Evolutionary conservation across 2,888 invertebrate genomes (phyloP), one percentile per base, ranked within the genome.

Genomic region (Epicampocera succincta): DNA sequence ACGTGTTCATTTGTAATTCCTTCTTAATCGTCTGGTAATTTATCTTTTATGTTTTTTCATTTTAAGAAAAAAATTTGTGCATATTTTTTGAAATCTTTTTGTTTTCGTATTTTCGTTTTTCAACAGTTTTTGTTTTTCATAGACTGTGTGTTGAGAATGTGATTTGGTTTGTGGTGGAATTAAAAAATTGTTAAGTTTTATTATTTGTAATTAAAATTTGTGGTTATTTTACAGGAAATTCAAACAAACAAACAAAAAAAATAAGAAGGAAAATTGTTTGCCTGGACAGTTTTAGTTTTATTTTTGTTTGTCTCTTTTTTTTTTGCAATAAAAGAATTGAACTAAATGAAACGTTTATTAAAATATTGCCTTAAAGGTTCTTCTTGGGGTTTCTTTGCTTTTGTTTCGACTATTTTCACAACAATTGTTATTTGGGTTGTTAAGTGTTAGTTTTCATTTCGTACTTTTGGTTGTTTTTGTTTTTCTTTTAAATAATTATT

Each of bases 61-160:
- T 63, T 56, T n/a, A 68, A 68, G 78, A 58, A 66, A 73, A 79
- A 72, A 73, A 73, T 79, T 73, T 79, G 72, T 79, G 72, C 78
- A 79, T 60, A 46, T 56, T 61, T 63, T 61, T 65, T 56, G 21
- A 19, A 25, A 25, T 15, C 5, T 33, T 25, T 50, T 42, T 29
- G 11, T 54, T 40, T 44, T 21, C 4, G 2, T 50, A 9, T 61
- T 54, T 15, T 2, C 19, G 15, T 29, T 42, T 38, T 52, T 50
- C 19, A 15, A n/a, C 38, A 17, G 44, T 65, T n/a, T n/a, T n/a
- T n/a, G n/a, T n/a, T n/a, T n/a, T 74, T 54, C 21, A n/a, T 71
- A 54, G 38, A 12, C 46, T 66, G 25, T 44, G 19, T 52, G 15
- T 58, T 17, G 44, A 66, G 40, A 66, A 60, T 73, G 44, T 68